Base-by-base conservation (phyloP, 1,140 invertebrate species). In the Tribolium madens region DNA sequence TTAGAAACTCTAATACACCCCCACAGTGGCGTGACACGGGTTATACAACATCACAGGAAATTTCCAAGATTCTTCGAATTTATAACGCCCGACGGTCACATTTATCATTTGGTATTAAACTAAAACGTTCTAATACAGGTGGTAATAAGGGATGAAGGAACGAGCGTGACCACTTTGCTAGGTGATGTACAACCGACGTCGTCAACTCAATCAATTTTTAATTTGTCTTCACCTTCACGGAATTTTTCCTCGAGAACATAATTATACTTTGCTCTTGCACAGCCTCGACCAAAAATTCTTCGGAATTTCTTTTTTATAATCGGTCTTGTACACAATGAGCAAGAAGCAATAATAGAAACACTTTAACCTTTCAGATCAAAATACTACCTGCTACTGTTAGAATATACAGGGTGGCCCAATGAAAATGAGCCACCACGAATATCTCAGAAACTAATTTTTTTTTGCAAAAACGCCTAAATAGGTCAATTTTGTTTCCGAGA, bases 81-180 rank as follows among this genome's bases (percentile, higher is more conserved):
- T 64, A 64, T 64, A 64, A 64, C 57, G 26, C 57, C 57, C 57
- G 9, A 9, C n/a, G 26, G 31, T n/a, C 14, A 64, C 57, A 64
- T 64, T 64, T 64, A 64, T 64, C 57, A 64, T 33, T 64, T 64
- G 26, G 1, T 64, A 64, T 64, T 64, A 64, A n/a, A 33, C 57
- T 33, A 33, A 64, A 64, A 64, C 57, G 57, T 64, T 21, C 57
- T 64, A 64, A 64, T 64, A 64, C 57, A 64, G 57, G 57, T 64
- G 57, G 57, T 64, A 64, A 64, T 64, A 64, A 64, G 57, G 57
- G 57, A 12, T 57, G 57, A 64, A 64, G 52, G 14, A 64, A 26
- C 31, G 57, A 31, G 57, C 57, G 57, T 64, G 57, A 64, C 57
- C 57, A 64, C 57, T 64, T 64, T 64, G 26, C 57, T 0, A 12